These are phyloP conservation scores for Craseonycteris thonglongyai DNA, from an alignment of 2,113 vertebrate species.

Conservation along the genomic window DNA sequence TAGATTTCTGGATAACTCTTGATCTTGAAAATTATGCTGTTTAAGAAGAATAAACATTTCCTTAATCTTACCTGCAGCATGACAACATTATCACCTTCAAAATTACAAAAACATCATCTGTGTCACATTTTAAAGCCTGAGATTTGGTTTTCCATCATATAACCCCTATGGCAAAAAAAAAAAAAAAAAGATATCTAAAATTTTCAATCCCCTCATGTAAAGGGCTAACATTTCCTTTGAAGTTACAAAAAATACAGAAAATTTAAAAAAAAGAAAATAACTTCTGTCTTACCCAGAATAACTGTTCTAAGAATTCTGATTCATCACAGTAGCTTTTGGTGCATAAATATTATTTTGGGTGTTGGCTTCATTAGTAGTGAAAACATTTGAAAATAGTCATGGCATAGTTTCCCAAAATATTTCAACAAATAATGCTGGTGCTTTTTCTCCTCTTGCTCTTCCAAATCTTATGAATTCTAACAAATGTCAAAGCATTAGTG, in stretches of 20 bases:
- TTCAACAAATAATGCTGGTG: not conserved
- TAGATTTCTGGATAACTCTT: not conserved
- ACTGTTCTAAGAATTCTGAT: not conserved
- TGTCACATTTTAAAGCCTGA: constrained; percentile 76
- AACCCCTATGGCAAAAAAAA: constrained; percentile 66
- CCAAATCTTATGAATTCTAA: not conserved
- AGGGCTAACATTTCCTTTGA: not conserved
- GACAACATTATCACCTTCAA: constrained; percentile 78
- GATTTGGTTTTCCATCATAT: constrained; percentile 78
- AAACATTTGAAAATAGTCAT: constrained; percentile 6
- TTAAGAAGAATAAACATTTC: constrained; percentile 4
- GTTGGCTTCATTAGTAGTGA: not conserved
- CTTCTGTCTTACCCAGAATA: not conserved
- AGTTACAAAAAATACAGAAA: not conserved
- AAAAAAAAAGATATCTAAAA: not conserved
- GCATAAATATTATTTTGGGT: not conserved
- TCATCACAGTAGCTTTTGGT: not conserved
- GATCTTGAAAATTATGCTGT: not conserved
- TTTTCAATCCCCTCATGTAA: not conserved
- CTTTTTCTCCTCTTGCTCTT: not conserved
- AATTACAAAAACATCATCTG: constrained; percentile 76
- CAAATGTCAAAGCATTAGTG: not conserved
- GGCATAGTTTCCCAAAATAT: not conserved
- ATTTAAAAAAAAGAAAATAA: not conserved
- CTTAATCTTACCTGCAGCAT: constrained; percentile 75